Evolutionary conservation across 2,888 invertebrate species (phyloP), one percentile per base, ranked within the genome.

Genomic region (Eupithecia inturbata): DNA sequence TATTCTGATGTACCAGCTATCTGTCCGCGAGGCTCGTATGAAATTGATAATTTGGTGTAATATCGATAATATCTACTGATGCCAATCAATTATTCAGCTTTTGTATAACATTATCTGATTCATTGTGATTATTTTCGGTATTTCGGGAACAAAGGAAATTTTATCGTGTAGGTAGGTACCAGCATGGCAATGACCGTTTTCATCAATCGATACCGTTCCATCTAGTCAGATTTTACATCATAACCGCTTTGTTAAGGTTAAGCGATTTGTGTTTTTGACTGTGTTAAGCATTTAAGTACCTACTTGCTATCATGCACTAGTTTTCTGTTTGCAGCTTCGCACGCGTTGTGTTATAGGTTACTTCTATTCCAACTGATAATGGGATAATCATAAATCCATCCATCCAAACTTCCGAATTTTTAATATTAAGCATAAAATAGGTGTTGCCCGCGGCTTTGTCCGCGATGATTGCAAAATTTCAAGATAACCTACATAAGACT

Each of bases 1-100:
- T 82, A 81, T 83, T 76, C 74, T 72, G 73, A 81, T 78, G 78
- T 80, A 69, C 71, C 39, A 36, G 74, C 77, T 82, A 80, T 82
- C 79, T 80, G 79, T 81, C 80, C 76, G 77, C 83, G 81, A 63
- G 71, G 71, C 71, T 77, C 57, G 69, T 67, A 41, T 73, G 76
- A 72, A 67, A 33, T 69, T 76, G 73, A 68, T 76, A 76, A 66
- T 75, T 71, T 75, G 71, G 64, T 68, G 75, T 75, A 33, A 66
- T 72, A 60, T 22, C 33, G 41, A 7, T 64, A 62, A 26, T 57
- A 33, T 64, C n/a, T 63, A 62, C 68, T 10, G 22, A 72, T 78
- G 76, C 60, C 66, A 68, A 70, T 72, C 66, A 62, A 72, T 70
- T 75, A 69, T 49, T 41, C n/a, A 22, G 26, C 28, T 75, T 67